These are phyloP conservation scores for Sinopyrophorus schimmeli DNA, from an alignment of 2,888 invertebrate species.

Conservation along the genomic window DNA sequence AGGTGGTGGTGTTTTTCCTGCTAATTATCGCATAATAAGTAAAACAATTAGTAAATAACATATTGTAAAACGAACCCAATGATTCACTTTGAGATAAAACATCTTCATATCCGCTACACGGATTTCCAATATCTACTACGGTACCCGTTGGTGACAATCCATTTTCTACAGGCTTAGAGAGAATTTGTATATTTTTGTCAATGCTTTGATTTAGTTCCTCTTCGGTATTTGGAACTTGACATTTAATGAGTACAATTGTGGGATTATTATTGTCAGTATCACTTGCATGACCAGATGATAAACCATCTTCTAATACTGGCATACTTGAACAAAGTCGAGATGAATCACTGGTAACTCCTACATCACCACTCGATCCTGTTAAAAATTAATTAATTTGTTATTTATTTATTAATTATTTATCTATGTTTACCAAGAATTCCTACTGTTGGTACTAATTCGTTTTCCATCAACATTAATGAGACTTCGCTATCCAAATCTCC, in stretches of 20 bases:
- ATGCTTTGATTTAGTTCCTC: conserved; percentile 69
- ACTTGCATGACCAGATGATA: conserved; percentile 92
- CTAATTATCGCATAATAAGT: too few relatives aligned
- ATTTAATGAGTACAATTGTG: conserved; percentile 65
- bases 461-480: conserved; percentile 75
- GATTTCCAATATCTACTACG: conserved; percentile 48
- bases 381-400: not conserved
- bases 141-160: conserved; percentile 48
- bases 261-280: conserved; percentile 90
- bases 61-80: conserved; percentile 49
- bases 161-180: conserved; percentile 46
- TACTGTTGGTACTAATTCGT: conserved; percentile 58
- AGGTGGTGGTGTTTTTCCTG: conserved; percentile 69
- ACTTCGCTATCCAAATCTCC: conserved; percentile 86
- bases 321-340: conserved; percentile 74
- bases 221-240: conserved; percentile 76
- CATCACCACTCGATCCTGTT: conserved; percentile 60
- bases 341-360: conserved; percentile 66
- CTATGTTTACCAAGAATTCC: conserved; percentile 47
- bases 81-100: conserved; percentile 50
- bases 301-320: conserved; percentile 92
- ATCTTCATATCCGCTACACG: conserved; percentile 50
- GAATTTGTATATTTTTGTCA: conserved; percentile 47
- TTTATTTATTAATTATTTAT: not conserved
- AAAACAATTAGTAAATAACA: conserved; percentile 18